A percentile compares a stretch with the other conserved stretches of the same genome.
Conservation (phyloP, 2,888 invertebrate genomes). For the Seira musarum region DNA sequence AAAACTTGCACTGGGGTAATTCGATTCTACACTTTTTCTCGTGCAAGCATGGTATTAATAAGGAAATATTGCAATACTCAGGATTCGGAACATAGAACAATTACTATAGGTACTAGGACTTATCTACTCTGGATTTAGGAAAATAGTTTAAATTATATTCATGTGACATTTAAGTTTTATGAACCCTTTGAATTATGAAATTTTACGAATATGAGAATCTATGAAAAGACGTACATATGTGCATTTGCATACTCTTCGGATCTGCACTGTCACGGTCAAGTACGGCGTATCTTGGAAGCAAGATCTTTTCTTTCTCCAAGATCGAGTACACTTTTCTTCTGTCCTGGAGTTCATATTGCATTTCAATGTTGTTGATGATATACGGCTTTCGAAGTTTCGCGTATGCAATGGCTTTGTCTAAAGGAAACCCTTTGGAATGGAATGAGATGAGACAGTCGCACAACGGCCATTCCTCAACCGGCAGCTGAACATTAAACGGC, state of each 20-base stretch:
- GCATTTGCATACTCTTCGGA: slow-evolving; percentile 83
- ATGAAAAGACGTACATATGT: neutral
- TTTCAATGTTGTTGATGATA: slow-evolving; percentile 97
- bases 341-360: slow-evolving; percentile 94
- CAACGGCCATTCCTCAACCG: slow-evolving; percentile 97
- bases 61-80: no score
- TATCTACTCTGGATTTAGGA: no score
- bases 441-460: slow-evolving; percentile 99
- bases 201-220: no score
- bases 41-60: no score
- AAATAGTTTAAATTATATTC: no score
- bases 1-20: no score
- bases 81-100: no score
- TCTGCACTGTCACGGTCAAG: slow-evolving; percentile 94
- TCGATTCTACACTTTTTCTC: no score
- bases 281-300: slow-evolving; percentile 98
- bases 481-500: slow-evolving; percentile 78
- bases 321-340: slow-evolving; percentile 96
- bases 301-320: slow-evolving; percentile 93
- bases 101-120: no score
- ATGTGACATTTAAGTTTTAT: no score
- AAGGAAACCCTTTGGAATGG: slow-evolving; percentile 98
- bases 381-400: slow-evolving; percentile 94
- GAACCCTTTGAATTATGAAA: no score
- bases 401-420: slow-evolving; percentile 98